A percentile compares a stretch with the other conserved stretches of the same genome.
These are phyloP conservation scores for Serripes groenlandicus DNA, from an alignment of 2,888 invertebrate genomes.

Conservation along the genomic window DNA sequence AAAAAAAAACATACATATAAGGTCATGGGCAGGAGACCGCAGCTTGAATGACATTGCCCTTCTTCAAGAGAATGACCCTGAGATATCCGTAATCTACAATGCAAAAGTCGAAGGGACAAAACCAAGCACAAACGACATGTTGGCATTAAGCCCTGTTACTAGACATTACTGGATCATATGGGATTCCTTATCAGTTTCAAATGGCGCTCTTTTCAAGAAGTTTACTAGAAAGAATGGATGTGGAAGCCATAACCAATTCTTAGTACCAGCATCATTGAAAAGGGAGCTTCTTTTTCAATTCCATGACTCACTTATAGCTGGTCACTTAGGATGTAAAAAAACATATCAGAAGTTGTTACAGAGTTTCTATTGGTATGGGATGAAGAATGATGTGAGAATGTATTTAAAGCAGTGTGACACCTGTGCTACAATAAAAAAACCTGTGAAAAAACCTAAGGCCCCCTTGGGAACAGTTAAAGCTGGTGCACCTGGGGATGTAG, in stretches of 20 bases:
- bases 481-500: slow-evolving; percentile 87
- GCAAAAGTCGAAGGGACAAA: neutral
- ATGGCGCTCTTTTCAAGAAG: slow-evolving; percentile 24
- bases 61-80: slow-evolving; percentile 7
- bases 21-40: neutral
- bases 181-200: neutral
- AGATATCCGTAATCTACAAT: neutral
- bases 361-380: slow-evolving; percentile 35
- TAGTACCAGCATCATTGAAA: slow-evolving; percentile 15
- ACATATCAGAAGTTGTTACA: slow-evolving; percentile 34
- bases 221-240: slow-evolving; percentile 17
- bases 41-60: neutral
- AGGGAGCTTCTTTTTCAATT: slow-evolving; percentile 25
- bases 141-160: slow-evolving; percentile 15
- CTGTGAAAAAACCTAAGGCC: slow-evolving; percentile 25
- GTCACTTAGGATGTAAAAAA: slow-evolving; percentile 35
- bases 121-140: neutral
- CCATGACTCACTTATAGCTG: slow-evolving; percentile 27
- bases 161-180: slow-evolving; percentile 44
- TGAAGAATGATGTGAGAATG: slow-evolving; percentile 19
- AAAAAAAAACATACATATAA: neutral
- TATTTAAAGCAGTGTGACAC: slow-evolving; percentile 24
- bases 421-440: slow-evolving; percentile 45
- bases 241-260: neutral
- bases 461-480: slow-evolving; percentile 91